Evolutionary conservation across 2,113 vertebrate genomes (phyloP), one percentile per base, ranked within the genome.

Genomic region (Argyrosomus japonicus): DNA sequence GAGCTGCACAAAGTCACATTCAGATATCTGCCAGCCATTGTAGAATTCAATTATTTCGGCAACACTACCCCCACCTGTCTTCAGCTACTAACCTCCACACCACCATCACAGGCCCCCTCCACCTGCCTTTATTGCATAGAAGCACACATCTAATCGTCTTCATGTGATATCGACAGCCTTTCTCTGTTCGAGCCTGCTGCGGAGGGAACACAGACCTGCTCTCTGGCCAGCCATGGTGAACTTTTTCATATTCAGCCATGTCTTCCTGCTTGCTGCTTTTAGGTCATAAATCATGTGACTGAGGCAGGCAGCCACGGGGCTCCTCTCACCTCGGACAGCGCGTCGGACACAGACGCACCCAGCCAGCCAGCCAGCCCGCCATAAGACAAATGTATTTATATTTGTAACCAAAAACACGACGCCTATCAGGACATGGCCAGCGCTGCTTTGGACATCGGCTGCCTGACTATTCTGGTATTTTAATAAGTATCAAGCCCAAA

Each of bases 351-450:
- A 87, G 83, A 89, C 77, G 82, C 81, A 56, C 72, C 76, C 81
- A 80, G 88, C 85, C 86, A 74, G 79, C 65, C 68, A 64, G 84
- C 68, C 71, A 62, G 79, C 91, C 88, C 23, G 84, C 90, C 89
- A 91, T 88, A 95, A 94, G 95, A 96, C 94, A 95, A 95, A 95
- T 96, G 94, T 95, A 95, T 94, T 95, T 95, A 94, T 95, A 93
- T 94, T 92, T 93, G 88, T 91, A 88, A 91, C 90, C 88, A 91
- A 94, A 93, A 92, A 90, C 89, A 81, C 62, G 43, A 89, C 80
- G 88, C 90, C 94, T 95, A 95, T 95, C 94, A 93, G 94, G 87
- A 91, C 85, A 79, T 60, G 87, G 92, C 92, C 90, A 89, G 89
- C 61, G 84, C 77, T 65, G 88, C 90, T 90, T 81, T 92, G 91